Evolutionary conservation across 2,113 vertebrate species (phyloP).

Genomic region (Perognathus longimembris): DNA sequence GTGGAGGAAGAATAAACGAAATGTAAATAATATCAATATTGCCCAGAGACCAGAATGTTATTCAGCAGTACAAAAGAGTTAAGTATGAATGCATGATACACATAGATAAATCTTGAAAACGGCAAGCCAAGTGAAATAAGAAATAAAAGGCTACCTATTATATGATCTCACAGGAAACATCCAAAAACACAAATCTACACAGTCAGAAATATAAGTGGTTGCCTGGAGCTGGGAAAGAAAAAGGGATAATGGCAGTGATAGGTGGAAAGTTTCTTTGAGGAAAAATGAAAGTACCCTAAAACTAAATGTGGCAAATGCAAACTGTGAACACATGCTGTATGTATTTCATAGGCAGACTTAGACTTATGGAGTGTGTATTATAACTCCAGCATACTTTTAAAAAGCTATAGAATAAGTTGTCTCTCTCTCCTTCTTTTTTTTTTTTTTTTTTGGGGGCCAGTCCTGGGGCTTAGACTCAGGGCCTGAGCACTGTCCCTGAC

Average conservation of each 20-base stretch:
- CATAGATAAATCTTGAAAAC: slow-evolving; percentile 31
- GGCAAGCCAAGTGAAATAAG: slow-evolving; percentile 41
- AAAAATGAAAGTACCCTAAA: slow-evolving; percentile 52
- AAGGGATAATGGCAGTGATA: background rate
- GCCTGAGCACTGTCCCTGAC: too few relatives aligned
- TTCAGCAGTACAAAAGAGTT: slow-evolving; percentile 37
- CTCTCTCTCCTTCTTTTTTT: background rate
- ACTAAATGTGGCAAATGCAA: slow-evolving; percentile 5
- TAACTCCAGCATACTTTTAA: slow-evolving; percentile 24
- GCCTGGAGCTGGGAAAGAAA: background rate
- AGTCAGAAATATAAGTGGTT: slow-evolving; percentile 22
- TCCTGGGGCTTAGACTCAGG: too few relatives aligned
- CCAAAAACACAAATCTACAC: slow-evolving; percentile 23
- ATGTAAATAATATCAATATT: background rate
- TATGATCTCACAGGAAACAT: slow-evolving; percentile 33
- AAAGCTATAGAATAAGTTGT: background rate
- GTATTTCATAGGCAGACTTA: too few relatives aligned
- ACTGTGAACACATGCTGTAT: background rate
- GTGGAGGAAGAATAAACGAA: background rate
- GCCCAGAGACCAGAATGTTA: background rate
- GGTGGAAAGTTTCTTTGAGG: slow-evolving; percentile 38
- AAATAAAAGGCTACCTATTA: background rate
- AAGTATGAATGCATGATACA: slow-evolving; percentile 39
- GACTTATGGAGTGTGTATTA: background rate
- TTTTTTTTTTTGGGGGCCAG: too few relatives aligned